Evolutionary conservation across 2,113 vertebrate species (phyloP).

Genomic region (Colaptes auratus): DNA sequence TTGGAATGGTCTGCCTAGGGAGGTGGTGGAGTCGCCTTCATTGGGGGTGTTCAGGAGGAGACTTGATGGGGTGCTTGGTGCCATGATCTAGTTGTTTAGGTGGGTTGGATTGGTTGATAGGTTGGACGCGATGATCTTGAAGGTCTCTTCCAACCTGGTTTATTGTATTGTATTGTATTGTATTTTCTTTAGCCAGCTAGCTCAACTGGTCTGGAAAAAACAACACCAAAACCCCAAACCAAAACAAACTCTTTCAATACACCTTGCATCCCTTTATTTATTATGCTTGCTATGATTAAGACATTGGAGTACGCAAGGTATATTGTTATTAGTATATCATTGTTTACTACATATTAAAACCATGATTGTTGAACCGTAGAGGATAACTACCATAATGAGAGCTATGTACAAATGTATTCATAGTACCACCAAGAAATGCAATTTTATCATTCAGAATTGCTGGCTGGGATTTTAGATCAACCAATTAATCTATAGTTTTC

Average conservation of each 20-base stretch:
- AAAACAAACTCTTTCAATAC: not conserved
- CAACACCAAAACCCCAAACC: not conserved
- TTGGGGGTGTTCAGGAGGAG: too few relatives aligned
- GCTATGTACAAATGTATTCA: not conserved
- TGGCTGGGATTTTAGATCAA: not conserved
- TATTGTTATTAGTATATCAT: not conserved
- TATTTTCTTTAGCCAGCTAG: not conserved
- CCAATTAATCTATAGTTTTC: not conserved
- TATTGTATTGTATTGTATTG: too few relatives aligned
- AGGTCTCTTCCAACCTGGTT: too few relatives aligned
- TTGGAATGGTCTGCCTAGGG: too few relatives aligned
- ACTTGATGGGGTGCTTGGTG: too few relatives aligned
- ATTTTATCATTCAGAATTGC: not conserved
- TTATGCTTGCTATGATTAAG: not conserved
- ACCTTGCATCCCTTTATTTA: not conserved
- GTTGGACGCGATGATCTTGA: too few relatives aligned
- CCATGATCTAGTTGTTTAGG: too few relatives aligned
- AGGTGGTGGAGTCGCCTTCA: too few relatives aligned
- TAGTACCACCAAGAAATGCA: not conserved
- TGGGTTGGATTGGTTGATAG: too few relatives aligned
- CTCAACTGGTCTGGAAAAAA: not conserved
- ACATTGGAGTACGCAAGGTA: not conserved
- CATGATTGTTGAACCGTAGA: not conserved
- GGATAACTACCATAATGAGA: not conserved
- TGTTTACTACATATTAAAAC: not conserved